phyloP scores from a whole-genome alignment of 2,888 invertebrate genomes.

The Lottia gigantea region DNA sequence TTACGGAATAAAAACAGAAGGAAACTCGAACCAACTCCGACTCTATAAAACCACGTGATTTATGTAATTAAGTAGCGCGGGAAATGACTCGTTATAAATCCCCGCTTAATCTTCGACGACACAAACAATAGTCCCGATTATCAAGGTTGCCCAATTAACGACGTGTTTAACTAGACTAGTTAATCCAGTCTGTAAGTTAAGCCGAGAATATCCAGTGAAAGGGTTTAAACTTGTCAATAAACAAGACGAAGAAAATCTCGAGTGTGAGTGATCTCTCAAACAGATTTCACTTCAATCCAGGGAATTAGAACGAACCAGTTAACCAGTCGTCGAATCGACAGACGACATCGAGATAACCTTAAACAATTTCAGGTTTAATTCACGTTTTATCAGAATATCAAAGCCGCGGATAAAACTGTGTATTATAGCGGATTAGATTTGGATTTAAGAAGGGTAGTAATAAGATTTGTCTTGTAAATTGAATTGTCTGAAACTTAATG shows the following conservation, averaged over 20 bases:
- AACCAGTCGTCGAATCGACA: not conserved
- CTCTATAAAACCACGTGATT: conserved; percentile 6
- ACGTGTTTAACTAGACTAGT: conserved; percentile 2
- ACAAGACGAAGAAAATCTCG: not conserved
- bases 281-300: not conserved
- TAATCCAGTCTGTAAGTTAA: conserved; percentile 4
- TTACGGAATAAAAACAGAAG: not conserved
- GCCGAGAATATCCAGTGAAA: not conserved
- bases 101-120: conserved; percentile 2
- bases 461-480: conserved; percentile 11
- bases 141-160: not conserved
- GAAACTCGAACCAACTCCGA: not conserved
- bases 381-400: not conserved
- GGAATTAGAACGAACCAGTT: not conserved
- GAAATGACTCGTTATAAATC: not conserved
- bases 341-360: not conserved
- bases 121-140: not conserved
- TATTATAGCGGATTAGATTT: not conserved
- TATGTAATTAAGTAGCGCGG: conserved; percentile 2
- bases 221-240: not conserved
- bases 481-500: conserved; percentile 2
- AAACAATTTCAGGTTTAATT: not conserved
- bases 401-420: not conserved
- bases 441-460: not conserved
- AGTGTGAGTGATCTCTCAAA: conserved; percentile 3